Evolutionary conservation across 2,797 vertebrate species (phyloP), one percentile per base, ranked within the genome.

Genomic region (Enteromius unitaeniatus): DNA sequence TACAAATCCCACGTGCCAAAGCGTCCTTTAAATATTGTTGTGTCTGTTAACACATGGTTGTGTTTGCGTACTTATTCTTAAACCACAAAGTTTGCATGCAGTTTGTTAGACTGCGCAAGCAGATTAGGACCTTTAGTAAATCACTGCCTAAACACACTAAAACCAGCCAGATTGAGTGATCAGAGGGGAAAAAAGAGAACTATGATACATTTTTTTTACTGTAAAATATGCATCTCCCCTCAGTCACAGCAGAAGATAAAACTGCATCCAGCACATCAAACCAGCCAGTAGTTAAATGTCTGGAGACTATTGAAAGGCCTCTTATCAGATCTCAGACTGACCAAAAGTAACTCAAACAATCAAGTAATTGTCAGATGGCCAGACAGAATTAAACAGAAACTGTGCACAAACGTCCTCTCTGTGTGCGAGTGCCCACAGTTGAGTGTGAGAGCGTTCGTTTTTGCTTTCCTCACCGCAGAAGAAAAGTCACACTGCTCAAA

Each of bases 341-440:
- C 53, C 68, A 45, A 21, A 77, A 77, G 51, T 26, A 78, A 67
- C 78, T 81, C 85, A 67, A 80, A 87, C 86, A 87, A 85, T 78
- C 51, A 34, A 60, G 72, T 73, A 60, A 78, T 85, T 87, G 86
- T 87, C 78, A 72, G 49, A 34, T 26, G 47, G 13, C 53, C 75
- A 83, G 81, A 85, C 86, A 77, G 77, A 81, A 87, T 81, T 87
- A 80, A 85, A 83, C 83, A 72, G 86, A 87, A 85, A 74, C 4
- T 1, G 13, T 67, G 62, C 70, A 87, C 80, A 79, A 88, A 86
- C 21, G 77, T 82, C 74, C 26, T 55, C 84, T 72, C 85, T 78
- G 76, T 78, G 64, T 67, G 62, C 68, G 69, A 78, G 60, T 77
- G 79, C 60, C 80, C 74, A 85, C 55, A 88, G 87, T 82, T 68